A percentile compares a stretch with the other conserved stretches of the same genome.
These are phyloP conservation scores for Odocoileus virginianus DNA, from an alignment of 2,113 vertebrate genomes.

Conservation along the genomic window DNA sequence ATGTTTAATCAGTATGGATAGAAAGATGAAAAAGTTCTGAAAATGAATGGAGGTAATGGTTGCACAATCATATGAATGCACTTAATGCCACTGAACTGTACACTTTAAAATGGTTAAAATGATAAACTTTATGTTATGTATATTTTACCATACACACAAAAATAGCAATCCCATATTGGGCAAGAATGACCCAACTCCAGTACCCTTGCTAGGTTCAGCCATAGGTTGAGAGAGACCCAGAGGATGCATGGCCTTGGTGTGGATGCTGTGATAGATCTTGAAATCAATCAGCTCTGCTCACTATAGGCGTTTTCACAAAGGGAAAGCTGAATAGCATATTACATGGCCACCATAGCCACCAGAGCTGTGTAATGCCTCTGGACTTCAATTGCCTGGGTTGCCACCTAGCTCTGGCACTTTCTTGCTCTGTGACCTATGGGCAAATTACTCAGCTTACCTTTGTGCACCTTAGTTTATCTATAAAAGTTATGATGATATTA, in stretches of 20 bases:
- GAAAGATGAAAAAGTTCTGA: neutral
- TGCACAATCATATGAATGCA: neutral
- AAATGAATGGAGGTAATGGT: neutral
- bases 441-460: neutral
- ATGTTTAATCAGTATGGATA: neutral
- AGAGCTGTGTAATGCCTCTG: neutral
- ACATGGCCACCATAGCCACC: neutral
- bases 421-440: neutral
- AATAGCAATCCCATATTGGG: neutral
- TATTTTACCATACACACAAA: neutral
- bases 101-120: neutral
- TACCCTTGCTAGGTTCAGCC: neutral
- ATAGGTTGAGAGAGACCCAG: neutral
- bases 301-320: neutral
- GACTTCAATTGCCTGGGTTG: neutral
- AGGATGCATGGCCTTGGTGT: neutral
- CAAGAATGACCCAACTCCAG: neutral
- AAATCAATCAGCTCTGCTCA: neutral
- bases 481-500: neutral
- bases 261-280: neutral
- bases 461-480: neutral
- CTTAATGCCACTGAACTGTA: neutral
- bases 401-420: neutral
- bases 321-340: neutral
- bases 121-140: neutral